Evolutionary conservation across 2,888 invertebrate species (phyloP).

Genomic region (Bellardia pandia): DNA sequence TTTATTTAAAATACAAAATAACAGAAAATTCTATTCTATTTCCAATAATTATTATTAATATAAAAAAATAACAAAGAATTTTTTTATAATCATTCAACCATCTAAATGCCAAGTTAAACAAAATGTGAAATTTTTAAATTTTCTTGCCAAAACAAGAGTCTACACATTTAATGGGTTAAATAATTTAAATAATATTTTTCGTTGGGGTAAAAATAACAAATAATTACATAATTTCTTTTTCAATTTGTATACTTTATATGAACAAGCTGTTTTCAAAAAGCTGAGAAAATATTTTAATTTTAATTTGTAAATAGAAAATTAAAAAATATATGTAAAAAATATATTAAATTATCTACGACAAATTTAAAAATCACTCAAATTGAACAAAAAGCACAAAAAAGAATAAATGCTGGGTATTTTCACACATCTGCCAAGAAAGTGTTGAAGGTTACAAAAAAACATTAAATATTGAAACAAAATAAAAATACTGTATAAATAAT

Average conservation of each 20-base stretch:
- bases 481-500: conserved; percentile 1
- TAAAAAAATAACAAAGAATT: not conserved
- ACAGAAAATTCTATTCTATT: no score
- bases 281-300: conserved; percentile 6
- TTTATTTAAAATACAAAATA: no score
- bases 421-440: conserved; percentile 41
- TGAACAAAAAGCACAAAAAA: not conserved
- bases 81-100: not conserved
- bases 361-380: conserved; percentile 48
- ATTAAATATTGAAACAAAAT: conserved; percentile 36
- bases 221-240: conserved; percentile 30
- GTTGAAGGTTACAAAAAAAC: not conserved
- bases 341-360: conserved; percentile 39
- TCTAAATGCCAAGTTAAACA: not conserved
- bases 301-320: not conserved
- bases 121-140: conserved; percentile 2
- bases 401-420: conserved; percentile 8
- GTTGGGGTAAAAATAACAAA: not conserved
- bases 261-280: conserved; percentile 41
- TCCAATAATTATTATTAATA: no score
- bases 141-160: not conserved
- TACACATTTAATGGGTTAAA: conserved; percentile 5
- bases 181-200: not conserved
- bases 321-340: not conserved
- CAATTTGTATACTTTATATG: not conserved